phyloP scores from a whole-genome alignment of 2,113 vertebrate genomes.

The Cnemophilus loriae region DNA sequence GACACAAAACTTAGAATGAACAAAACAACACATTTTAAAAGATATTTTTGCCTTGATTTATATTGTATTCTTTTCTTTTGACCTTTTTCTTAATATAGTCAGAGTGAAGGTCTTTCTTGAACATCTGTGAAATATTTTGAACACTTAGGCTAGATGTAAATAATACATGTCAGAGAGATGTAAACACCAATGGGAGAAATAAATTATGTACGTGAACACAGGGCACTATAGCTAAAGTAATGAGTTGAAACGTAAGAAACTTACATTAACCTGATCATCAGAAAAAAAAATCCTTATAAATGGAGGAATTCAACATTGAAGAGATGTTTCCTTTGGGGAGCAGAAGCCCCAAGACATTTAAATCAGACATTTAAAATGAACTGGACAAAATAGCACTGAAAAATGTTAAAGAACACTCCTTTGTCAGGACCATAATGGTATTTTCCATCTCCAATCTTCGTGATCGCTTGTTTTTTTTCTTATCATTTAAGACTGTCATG shows the following conservation, averaged over 20 bases:
- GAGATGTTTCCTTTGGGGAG: background rate
- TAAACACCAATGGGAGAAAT: constrained; percentile 56
- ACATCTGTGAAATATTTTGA: constrained; percentile 50
- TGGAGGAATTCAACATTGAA: background rate
- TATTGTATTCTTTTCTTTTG: background rate
- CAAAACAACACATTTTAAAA: background rate
- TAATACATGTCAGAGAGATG: constrained; percentile 44
- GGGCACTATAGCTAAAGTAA: constrained; percentile 36
- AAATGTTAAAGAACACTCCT: background rate
- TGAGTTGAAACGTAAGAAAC: constrained; percentile 17
- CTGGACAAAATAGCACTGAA: background rate
- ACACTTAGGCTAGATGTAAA: constrained; percentile 10
- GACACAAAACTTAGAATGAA: background rate
- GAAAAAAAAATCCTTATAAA: background rate
- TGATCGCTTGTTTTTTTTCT: background rate
- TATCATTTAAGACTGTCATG: background rate
- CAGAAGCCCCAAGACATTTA: background rate
- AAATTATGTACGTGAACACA: constrained; percentile 54
- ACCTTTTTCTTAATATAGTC: background rate
- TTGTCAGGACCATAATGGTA: background rate
- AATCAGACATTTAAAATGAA: background rate
- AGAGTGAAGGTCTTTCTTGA: background rate
- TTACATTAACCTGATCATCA: constrained; percentile 26
- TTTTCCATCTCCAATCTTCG: background rate
- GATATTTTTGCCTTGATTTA: background rate